Conservation (phyloP, 2,113 vertebrate genomes). For the Hemibagrus wyckioides region DNA sequence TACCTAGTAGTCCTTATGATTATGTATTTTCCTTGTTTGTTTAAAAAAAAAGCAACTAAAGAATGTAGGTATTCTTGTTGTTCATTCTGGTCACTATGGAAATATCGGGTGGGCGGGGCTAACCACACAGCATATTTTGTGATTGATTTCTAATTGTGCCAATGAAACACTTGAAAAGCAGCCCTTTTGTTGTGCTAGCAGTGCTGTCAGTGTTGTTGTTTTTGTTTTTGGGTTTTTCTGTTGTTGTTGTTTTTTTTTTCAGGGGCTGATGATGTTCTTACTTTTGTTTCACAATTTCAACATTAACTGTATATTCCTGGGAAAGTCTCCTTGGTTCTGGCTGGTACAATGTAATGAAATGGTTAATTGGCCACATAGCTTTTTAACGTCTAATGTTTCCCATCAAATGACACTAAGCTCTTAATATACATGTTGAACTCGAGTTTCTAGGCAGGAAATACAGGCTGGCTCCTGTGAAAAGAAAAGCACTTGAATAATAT, state of each 20-base stretch:
- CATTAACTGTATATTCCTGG: constrained; percentile 60
- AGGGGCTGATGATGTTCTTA: constrained; percentile 67
- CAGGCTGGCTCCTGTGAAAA: constrained; percentile 87
- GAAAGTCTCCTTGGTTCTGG: constrained; percentile 63
- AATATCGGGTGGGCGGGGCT: constrained; percentile 52
- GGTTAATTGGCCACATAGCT: constrained; percentile 33
- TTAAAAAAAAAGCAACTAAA: constrained; percentile 73
- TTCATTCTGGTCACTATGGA: constrained; percentile 69
- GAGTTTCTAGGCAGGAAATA: constrained; percentile 64
- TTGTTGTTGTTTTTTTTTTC: constrained; percentile 66
- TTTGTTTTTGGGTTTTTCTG: constrained; percentile 62
- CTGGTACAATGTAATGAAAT: constrained; percentile 63
- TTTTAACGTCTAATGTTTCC: constrained; percentile 51
- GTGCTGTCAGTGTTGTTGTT: constrained; percentile 69
- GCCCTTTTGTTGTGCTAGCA: constrained; percentile 68
- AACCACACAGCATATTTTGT: constrained; percentile 62
- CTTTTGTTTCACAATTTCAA: constrained; percentile 58
- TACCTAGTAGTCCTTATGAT: constrained; percentile 73
- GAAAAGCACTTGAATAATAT: constrained; percentile 64
- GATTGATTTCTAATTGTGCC: constrained; percentile 82
- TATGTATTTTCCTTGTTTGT: constrained; percentile 74
- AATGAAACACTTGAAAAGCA: constrained; percentile 74
- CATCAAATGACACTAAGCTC: constrained; percentile 52
- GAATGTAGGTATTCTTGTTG: constrained; percentile 79
- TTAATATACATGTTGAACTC: constrained; percentile 56